These are phyloP conservation scores for Mirza zaza DNA, from an alignment of 2,113 vertebrate genomes.

Conservation along the genomic window DNA sequence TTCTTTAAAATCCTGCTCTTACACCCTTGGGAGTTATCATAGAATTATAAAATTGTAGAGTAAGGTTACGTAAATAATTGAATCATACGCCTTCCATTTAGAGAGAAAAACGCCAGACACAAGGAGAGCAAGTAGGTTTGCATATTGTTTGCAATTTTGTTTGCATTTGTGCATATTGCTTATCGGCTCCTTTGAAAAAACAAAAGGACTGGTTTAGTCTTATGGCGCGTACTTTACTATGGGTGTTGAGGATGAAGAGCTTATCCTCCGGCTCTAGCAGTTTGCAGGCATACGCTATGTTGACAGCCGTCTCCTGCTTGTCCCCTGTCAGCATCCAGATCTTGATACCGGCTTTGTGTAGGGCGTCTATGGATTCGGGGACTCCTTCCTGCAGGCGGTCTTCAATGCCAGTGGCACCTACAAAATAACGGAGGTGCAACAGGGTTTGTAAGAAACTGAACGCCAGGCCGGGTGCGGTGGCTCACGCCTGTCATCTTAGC, in stretches of 20 bases:
- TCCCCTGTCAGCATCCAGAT: conserved; percentile 98
- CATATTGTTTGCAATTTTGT: too few relatives aligned
- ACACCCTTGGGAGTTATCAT: background rate
- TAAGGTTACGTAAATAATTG: too few relatives aligned
- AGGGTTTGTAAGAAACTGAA: background rate
- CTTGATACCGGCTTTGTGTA: conserved; percentile 92
- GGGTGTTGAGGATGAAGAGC: conserved; percentile 88
- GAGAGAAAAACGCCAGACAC: too few relatives aligned
- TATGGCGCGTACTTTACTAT: conserved; percentile 86
- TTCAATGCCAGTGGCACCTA: conserved; percentile 95
- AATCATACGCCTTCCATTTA: too few relatives aligned
- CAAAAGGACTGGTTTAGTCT: background rate
- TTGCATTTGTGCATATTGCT: too few relatives aligned
- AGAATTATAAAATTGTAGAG: background rate
- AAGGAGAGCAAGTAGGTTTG: too few relatives aligned
- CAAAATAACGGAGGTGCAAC: background rate
- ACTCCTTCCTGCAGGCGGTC: conserved; percentile 96
- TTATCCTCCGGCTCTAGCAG: conserved; percentile 88
- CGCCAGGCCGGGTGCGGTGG: too few relatives aligned
- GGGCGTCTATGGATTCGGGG: conserved; percentile 92
- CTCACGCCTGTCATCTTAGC: too few relatives aligned
- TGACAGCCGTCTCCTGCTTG: conserved; percentile 96
- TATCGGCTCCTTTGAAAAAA: background rate
- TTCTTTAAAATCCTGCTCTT: background rate
- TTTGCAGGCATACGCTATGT: conserved; percentile 92